Conservation (phyloP, 2,797 vertebrate genomes). For the Ceyx erithaca region DNA sequence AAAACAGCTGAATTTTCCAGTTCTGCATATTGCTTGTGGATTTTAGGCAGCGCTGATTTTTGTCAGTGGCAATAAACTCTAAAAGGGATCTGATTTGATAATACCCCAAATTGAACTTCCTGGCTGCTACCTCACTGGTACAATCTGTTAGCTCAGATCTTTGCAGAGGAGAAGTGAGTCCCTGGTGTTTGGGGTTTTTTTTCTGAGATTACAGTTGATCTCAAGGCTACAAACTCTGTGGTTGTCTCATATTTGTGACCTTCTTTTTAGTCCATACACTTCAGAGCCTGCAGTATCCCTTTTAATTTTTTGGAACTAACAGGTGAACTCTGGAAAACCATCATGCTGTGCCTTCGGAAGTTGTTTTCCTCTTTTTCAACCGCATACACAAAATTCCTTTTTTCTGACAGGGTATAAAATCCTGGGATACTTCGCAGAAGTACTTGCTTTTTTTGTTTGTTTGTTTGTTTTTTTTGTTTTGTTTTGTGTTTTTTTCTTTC, state of each 20-base stretch:
- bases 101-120: neutral
- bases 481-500: rapidly evolving
- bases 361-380: neutral
- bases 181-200: neutral
- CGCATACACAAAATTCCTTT: neutral
- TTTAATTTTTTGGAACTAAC: neutral
- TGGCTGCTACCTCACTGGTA: neutral
- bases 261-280: neutral
- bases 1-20: neutral
- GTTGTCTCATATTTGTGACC: neutral
- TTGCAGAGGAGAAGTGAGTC: neutral
- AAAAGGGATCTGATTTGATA: neutral
- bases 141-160: neutral
- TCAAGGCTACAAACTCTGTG: neutral
- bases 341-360: neutral
- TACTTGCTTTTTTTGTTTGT: neutral
- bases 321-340: neutral
- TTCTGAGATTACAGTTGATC: neutral
- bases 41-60: neutral
- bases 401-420: neutral
- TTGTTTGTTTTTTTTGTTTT: too few relatives aligned
- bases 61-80: neutral
- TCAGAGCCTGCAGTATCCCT: neutral
- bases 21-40: neutral
- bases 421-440: neutral